Evolutionary conservation across 2,113 vertebrate genomes (phyloP), one percentile per base, ranked within the genome.

Genomic region (Nyctereutes procyonoides): DNA sequence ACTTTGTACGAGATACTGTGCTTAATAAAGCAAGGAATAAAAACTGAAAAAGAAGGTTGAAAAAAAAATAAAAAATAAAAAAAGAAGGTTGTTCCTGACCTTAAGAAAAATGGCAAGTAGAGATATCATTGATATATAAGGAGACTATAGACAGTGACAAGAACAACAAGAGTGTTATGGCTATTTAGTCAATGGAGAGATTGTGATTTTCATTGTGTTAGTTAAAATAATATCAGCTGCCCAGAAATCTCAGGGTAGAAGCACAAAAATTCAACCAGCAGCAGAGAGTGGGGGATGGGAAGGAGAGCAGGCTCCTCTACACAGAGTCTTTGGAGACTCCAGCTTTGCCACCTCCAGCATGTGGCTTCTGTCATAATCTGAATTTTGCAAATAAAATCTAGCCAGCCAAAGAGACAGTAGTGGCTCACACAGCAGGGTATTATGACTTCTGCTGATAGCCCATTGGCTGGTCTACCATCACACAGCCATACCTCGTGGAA

Each of bases 61-160:
- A n/a, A n/a, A n/a, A n/a, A n/a, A n/a, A n/a, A n/a, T n/a, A n/a
- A n/a, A n/a, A n/a, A n/a, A n/a, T n/a, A n/a, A n/a, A 76, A 88
- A 89, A 94, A 94, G 71, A 94, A 86, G 63, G 58, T 1, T 8
- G 3, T 67, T 95, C 26, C 28, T 94, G 79, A 87, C 30, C 62
- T 74, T 56, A 30, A 51, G n/a, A 56, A 80, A 80, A 83, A 92
- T 83, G 19, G 51, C 55, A 85, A 76, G 76, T n/a, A 58, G 16
- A 48, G 16, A 0, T 26, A 62, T 90, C 26, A 81, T 84, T 86
- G 38, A 80, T 58, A 19, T 8, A 48, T 8, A 58, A 55, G 24
- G 32, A 87, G 43, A 80, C 74, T 84, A 62, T 1, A n/a, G 79
- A 74, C 22, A 38, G 12, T 63, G 69, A 48, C 48, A 84, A 90